A percentile compares a stretch with the other conserved stretches of the same genome.
Evolutionary conservation across 1,140 invertebrate species (phyloP).

Genomic region (Tetramorium alpestre): DNA sequence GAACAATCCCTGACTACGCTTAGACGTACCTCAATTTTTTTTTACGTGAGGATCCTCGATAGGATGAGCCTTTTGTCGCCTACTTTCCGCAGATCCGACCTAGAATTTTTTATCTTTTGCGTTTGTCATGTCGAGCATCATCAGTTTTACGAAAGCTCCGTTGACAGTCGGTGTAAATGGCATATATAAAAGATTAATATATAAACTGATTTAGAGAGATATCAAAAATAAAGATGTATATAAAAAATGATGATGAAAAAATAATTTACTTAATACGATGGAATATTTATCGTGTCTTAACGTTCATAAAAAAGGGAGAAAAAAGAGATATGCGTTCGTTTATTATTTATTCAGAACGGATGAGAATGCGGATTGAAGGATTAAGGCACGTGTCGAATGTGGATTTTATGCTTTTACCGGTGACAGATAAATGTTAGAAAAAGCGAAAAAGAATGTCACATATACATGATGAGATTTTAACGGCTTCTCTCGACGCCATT

Average conservation of each 20-base stretch:
- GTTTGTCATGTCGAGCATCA: not conserved
- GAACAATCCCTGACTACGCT: conserved; percentile 63
- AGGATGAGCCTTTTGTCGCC: not conserved
- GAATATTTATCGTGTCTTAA: not conserved
- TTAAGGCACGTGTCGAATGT: conserved; percentile 22
- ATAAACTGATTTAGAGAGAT: too few species aligned
- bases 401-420: conserved; percentile 18
- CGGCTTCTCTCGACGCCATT: conserved; percentile 43
- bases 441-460: conserved; percentile 42
- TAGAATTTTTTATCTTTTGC: conserved; percentile 2
- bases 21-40: conserved; percentile 20
- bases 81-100: conserved; percentile 16
- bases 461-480: conserved; percentile 71
- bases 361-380: not conserved
- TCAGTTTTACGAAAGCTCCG: not conserved
- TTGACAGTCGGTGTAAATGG: too few species aligned
- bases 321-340: not conserved
- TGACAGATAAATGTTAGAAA: conserved; percentile 46
- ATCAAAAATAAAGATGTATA: not conserved
- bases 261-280: not conserved
- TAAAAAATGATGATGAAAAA: not conserved
- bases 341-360: not conserved
- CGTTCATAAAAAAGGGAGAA: not conserved
- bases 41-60: not conserved
- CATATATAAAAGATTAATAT: too few species aligned